Percentiles rank a stretch among this genome's conserved stretches.
Conservation (phyloP, 1,140 invertebrate genomes). For the Cherax destructor region DNA sequence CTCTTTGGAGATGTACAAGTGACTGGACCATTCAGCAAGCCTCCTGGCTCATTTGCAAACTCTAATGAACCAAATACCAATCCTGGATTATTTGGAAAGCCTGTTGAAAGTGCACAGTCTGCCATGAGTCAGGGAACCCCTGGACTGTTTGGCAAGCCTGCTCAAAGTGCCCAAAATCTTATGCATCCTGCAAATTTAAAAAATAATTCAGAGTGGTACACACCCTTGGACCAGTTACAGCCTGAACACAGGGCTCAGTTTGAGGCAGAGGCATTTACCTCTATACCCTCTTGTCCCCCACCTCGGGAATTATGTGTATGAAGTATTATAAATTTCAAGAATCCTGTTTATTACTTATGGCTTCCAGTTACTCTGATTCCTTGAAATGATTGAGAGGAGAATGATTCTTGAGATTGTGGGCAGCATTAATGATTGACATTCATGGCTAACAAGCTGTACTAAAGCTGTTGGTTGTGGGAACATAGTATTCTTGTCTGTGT, state of each 20-base stretch:
- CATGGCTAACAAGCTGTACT: no score
- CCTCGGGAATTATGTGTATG: slow-evolving; percentile 23
- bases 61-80: neutral
- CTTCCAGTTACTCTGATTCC: neutral
- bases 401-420: no score
- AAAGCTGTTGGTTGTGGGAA: no score
- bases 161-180: neutral
- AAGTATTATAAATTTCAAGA: neutral
- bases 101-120: neutral
- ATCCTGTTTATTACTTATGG: neutral
- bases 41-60: neutral
- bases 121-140: neutral
- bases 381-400: no score
- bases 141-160: neutral
- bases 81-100: slow-evolving; percentile 28
- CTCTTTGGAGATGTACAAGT: neutral
- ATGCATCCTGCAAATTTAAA: neutral
- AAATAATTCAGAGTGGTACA: slow-evolving; percentile 22
- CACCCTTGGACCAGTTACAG: slow-evolving; percentile 31
- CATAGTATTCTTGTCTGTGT: no score
- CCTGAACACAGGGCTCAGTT: slow-evolving; percentile 22
- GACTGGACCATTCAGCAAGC: slow-evolving; percentile 17
- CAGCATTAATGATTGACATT: no score
- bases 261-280: slow-evolving; percentile 40
- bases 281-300: slow-evolving; percentile 21